Evolutionary conservation across 2,797 vertebrate genomes (phyloP).

Genomic region (Pangasius larnaudii): DNA sequence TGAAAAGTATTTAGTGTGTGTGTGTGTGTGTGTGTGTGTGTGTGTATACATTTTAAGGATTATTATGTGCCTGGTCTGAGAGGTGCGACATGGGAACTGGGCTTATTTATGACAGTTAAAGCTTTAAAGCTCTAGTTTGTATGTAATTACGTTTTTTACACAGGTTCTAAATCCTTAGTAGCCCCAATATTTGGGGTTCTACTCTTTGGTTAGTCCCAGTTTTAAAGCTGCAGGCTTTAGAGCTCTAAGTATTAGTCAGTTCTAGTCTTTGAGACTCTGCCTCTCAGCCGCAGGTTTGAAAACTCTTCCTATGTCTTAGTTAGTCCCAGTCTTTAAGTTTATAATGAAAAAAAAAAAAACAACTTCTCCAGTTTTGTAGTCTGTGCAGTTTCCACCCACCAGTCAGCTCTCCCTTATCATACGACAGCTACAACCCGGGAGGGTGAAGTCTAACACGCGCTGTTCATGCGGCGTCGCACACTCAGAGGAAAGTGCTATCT

Average conservation of each 20-base stretch:
- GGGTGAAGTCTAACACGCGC: no score
- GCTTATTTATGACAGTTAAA: background rate
- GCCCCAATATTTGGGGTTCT: background rate
- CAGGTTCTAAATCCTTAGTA: background rate
- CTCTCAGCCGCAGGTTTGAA: background rate
- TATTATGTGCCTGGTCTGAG: background rate
- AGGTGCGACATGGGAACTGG: background rate
- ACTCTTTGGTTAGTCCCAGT: background rate
- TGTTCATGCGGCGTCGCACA: no score
- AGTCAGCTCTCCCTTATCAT: background rate
- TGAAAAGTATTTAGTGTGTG: background rate
- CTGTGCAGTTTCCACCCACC: background rate
- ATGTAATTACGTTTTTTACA: background rate
- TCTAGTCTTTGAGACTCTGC: background rate
- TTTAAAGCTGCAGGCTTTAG: background rate
- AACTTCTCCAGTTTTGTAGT: no score
- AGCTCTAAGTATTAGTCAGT: background rate
- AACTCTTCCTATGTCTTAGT: no score
- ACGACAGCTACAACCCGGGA: no score
- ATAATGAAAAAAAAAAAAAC: background rate
- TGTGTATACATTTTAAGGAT: background rate
- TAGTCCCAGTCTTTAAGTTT: background rate
- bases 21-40: no score
- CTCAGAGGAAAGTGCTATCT: no score
- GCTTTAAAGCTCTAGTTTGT: background rate